phyloP scores from a whole-genome alignment of 2,797 vertebrate genomes.

The Paguma larvata region DNA sequence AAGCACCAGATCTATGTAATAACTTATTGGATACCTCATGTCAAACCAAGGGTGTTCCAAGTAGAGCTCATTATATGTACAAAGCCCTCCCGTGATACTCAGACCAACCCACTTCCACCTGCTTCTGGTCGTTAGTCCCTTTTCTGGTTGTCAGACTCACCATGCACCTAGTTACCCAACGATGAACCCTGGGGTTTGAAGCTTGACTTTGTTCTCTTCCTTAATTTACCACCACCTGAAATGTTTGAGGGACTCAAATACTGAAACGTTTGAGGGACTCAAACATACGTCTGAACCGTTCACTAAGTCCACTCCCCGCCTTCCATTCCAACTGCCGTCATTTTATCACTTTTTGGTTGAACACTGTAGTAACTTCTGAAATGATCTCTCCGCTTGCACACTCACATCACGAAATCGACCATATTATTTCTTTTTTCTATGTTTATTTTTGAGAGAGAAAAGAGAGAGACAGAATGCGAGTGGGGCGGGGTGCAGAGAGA shows the following conservation, averaged over 20 bases:
- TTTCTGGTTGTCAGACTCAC: background rate
- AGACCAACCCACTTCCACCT: background rate
- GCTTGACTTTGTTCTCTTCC: slow-evolving; percentile 6
- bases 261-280: background rate
- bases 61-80: background rate
- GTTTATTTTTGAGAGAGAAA: too few species aligned
- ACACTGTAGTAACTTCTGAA: background rate
- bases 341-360: background rate
- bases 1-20: background rate
- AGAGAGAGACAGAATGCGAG: too few species aligned
- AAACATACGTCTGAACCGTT: background rate
- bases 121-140: background rate
- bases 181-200: background rate
- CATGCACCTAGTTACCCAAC: background rate
- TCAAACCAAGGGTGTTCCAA: background rate
- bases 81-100: background rate
- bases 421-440: background rate
- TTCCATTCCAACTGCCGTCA: background rate
- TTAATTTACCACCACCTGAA: background rate
- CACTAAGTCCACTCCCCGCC: background rate
- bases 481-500: too few species aligned
- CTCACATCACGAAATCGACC: background rate
- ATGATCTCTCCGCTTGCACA: background rate
- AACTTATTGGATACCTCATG: background rate
- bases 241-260: background rate